These are phyloP conservation scores for Aphaenogaster rudis DNA, from an alignment of 1,140 invertebrate species.

Conservation along the genomic window DNA sequence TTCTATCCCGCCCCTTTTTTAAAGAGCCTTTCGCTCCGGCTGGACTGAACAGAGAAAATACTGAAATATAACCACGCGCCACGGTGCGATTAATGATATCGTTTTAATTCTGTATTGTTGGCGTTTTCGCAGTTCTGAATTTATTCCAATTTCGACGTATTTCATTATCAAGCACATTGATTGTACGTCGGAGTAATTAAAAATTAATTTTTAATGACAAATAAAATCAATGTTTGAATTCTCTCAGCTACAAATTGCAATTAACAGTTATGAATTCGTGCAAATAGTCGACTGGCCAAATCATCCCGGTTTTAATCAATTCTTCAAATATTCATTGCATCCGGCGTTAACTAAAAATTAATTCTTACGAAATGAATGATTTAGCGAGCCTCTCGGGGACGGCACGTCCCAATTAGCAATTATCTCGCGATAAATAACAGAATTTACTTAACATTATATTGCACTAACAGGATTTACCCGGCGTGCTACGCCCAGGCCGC, in stretches of 20 bases:
- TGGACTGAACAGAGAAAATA: neutral
- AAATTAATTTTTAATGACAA: conserved; percentile 7
- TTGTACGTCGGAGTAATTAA: neutral
- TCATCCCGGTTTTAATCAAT: neutral
- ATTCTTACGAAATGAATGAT: neutral
- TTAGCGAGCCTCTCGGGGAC: neutral
- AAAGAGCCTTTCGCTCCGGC: neutral
- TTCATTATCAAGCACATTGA: conserved; percentile 3
- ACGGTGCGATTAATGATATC: neutral
- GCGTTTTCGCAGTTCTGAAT: conserved; percentile 6
- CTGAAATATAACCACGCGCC: neutral
- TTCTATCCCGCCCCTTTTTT: neutral
- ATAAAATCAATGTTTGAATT: neutral
- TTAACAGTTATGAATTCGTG: neutral
- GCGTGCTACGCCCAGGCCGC: neutral
- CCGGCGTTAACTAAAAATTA: conserved; percentile 3
- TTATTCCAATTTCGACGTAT: neutral
- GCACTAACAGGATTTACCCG: conserved; percentile 34
- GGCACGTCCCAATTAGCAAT: conserved; percentile 23
- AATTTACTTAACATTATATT: conserved; percentile 46
- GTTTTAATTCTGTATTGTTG: neutral
- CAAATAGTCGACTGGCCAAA: neutral
- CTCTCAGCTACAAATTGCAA: neutral
- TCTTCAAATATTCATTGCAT: neutral
- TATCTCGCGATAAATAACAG: conserved; percentile 46